phyloP scores from a whole-genome alignment of 2,797 vertebrate genomes.

The Liasis olivaceus region DNA sequence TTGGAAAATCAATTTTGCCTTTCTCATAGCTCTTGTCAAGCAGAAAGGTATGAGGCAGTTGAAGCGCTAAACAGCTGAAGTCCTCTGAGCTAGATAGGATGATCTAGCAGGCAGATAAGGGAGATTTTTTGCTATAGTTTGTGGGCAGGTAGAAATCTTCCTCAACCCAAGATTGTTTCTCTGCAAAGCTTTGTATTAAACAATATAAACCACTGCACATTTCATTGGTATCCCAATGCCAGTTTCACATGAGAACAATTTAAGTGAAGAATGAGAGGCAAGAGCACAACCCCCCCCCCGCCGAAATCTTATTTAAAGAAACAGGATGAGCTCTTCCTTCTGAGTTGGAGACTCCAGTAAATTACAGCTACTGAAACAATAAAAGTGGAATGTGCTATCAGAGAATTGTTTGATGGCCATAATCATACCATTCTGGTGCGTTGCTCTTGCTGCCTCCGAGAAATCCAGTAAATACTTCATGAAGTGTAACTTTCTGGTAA shows the following conservation, averaged over 20 bases:
- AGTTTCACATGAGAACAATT: not conserved
- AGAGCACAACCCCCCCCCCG: conserved; percentile 14
- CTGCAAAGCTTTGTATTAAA: not conserved
- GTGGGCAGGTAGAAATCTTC: no score
- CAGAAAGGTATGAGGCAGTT: no score
- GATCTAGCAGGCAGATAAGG: no score
- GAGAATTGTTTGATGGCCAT: conserved; percentile 61
- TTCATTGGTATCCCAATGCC: not conserved
- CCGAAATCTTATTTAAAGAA: conserved; percentile 38
- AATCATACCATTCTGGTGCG: conserved; percentile 51
- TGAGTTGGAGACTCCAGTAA: conserved; percentile 54
- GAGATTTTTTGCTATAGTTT: no score
- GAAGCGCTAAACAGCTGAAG: no score
- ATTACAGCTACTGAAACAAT: conserved; percentile 81
- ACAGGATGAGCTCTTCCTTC: conserved; percentile 49
- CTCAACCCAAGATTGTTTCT: not conserved
- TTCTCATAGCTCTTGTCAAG: no score
- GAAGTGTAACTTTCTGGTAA: conserved; percentile 72
- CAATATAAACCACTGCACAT: not conserved
- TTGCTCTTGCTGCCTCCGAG: conserved; percentile 46
- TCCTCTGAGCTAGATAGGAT: no score
- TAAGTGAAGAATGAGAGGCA: conserved; percentile 3
- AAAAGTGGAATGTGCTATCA: conserved; percentile 74
- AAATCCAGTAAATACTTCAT: conserved; percentile 74
- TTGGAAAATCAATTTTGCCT: no score